These are phyloP conservation scores for Agonum fuliginosum DNA, from an alignment of 2,888 invertebrate species.

Conservation along the genomic window DNA sequence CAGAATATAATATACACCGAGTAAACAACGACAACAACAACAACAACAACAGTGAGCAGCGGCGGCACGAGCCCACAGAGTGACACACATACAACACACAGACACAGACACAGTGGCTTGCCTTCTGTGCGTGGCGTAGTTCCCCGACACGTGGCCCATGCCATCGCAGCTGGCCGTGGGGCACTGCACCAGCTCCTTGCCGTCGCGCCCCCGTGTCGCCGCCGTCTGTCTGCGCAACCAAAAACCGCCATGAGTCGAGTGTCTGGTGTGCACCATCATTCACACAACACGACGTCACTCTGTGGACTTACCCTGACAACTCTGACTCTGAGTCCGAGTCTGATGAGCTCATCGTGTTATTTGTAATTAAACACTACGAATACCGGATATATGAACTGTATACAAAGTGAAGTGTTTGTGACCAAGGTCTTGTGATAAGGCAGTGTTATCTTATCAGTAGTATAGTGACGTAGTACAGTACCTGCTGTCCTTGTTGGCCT, in stretches of 20 bases:
- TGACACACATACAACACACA: constrained; percentile 6
- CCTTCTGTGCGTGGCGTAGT: constrained; percentile 93
- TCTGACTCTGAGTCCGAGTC: too few species aligned
- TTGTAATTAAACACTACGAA: too few species aligned
- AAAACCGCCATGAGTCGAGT: constrained; percentile 12
- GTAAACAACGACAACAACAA: constrained; percentile 5
- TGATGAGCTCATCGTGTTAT: constrained; percentile 13
- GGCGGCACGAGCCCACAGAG: constrained; percentile 2
- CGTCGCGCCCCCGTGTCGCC: constrained; percentile 78
- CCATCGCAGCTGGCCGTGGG: constrained; percentile 89
- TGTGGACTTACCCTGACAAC: neutral
- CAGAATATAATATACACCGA: too few species aligned
- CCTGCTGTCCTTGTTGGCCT: constrained; percentile 81
- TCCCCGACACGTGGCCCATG: constrained; percentile 90
- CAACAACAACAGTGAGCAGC: neutral
- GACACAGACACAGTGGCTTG: constrained; percentile 75
- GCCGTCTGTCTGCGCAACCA: constrained; percentile 62
- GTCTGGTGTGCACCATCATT: neutral
- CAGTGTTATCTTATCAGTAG: constrained; percentile 31
- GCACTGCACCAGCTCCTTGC: constrained; percentile 86
- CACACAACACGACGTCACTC: constrained; percentile 15
- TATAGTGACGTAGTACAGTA: constrained; percentile 69
- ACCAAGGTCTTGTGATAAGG: constrained; percentile 5
- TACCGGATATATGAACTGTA: too few species aligned
- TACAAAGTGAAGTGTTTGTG: neutral